Conservation (phyloP, 2,113 vertebrate genomes). For the Rhinopithecus roxellana region DNA sequence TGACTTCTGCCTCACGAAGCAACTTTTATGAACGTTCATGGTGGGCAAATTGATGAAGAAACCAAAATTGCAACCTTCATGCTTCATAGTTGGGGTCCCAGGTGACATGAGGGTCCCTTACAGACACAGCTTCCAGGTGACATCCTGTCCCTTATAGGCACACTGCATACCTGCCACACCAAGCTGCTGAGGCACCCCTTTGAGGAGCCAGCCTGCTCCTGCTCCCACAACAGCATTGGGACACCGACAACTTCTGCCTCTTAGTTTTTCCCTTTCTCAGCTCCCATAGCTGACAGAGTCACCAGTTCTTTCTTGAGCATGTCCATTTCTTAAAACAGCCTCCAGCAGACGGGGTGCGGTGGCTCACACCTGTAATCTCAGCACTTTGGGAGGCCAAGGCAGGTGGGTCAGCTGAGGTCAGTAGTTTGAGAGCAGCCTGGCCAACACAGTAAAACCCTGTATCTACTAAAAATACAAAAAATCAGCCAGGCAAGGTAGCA, state of each 20-base stretch:
- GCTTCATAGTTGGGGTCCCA: neutral
- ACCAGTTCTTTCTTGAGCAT: neutral
- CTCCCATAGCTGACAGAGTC: neutral
- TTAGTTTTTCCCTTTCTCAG: no score
- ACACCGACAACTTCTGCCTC: neutral
- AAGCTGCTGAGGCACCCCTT: accelerated
- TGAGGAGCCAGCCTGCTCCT: accelerated
- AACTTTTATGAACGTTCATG: neutral
- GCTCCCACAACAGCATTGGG: neutral
- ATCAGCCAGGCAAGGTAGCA: no score
- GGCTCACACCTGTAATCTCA: no score
- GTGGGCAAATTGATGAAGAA: neutral
- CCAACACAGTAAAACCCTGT: no score
- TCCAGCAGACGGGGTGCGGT: neutral
- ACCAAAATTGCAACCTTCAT: neutral
- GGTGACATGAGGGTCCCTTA: neutral
- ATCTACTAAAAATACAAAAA: no score
- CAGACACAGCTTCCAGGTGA: no score
- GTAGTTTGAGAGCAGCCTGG: no score
- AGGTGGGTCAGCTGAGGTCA: no score
- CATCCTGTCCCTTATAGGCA: neutral
- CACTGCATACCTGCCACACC: accelerated
- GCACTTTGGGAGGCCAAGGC: no score
- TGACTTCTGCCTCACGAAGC: neutral
- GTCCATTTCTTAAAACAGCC: neutral